Evolutionary conservation across 1,140 invertebrate species (phyloP).

Genomic region (Chelonus insularis): DNA sequence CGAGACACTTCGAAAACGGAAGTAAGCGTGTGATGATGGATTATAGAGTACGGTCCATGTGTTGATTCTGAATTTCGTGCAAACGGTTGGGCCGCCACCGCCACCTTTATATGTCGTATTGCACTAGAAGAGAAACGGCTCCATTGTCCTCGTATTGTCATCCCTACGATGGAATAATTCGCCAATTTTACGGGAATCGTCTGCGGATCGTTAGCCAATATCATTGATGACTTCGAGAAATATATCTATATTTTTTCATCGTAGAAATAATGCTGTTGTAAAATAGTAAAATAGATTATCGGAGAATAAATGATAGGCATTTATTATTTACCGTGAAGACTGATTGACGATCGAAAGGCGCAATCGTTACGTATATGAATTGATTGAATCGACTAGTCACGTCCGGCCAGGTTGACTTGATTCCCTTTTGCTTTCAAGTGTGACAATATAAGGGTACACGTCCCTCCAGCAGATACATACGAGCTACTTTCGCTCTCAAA

Average conservation of each 20-base stretch:
- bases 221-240: neutral
- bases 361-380: neutral
- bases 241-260: neutral
- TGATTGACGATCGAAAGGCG: neutral
- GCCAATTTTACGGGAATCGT: slow-evolving; percentile 43
- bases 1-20: slow-evolving; percentile 38
- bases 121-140: neutral
- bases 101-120: neutral
- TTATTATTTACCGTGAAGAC: neutral
- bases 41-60: slow-evolving; percentile 28
- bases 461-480: neutral
- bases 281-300: too few relatives aligned
- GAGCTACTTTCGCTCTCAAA: neutral
- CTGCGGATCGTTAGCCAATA: neutral
- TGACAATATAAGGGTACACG: neutral
- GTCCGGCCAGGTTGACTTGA: neutral
- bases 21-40: slow-evolving; percentile 56
- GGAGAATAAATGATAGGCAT: neutral
- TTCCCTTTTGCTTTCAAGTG: neutral
- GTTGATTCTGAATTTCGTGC: neutral
- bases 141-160: slow-evolving; percentile 23
- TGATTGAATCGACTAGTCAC: neutral
- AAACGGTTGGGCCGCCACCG: neutral
- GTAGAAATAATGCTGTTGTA: too few relatives aligned
- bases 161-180: slow-evolving; percentile 37